Evolutionary conservation across 2,797 vertebrate species (phyloP).

Genomic region (Periparus ater): DNA sequence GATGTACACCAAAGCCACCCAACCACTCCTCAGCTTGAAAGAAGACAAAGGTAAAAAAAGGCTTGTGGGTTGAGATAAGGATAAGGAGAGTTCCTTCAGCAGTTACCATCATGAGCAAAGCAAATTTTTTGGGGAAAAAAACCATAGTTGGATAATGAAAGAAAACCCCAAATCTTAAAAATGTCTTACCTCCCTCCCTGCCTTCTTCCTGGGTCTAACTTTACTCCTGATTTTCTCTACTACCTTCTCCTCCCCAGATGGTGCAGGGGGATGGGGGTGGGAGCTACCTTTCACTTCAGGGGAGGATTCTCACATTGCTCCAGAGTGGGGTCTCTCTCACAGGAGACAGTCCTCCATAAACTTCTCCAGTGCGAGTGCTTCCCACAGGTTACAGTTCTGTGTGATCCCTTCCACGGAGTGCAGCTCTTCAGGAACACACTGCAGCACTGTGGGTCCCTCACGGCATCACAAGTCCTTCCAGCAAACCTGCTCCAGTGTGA

Average conservation of each 20-base stretch:
- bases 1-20: neutral
- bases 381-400: neutral
- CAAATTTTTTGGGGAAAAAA: neutral
- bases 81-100: neutral
- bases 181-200: rapidly evolving
- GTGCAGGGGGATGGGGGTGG: neutral
- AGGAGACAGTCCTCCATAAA: neutral
- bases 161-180: neutral
- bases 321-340: neutral
- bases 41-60: neutral
- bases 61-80: neutral
- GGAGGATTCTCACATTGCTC: neutral
- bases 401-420: neutral
- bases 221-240: neutral
- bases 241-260: neutral
- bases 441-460: neutral
- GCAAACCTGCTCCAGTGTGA: neutral
- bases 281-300: neutral
- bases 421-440: neutral
- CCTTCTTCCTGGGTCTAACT: neutral
- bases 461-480: neutral
- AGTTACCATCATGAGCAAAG: neutral
- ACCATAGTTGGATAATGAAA: neutral
- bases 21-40: neutral
- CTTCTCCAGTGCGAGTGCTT: neutral